A percentile compares a stretch with the other conserved stretches of the same genome.
These are phyloP conservation scores for Aldabrachelys gigantea DNA, from an alignment of 2,113 vertebrate genomes.

Conservation along the genomic window DNA sequence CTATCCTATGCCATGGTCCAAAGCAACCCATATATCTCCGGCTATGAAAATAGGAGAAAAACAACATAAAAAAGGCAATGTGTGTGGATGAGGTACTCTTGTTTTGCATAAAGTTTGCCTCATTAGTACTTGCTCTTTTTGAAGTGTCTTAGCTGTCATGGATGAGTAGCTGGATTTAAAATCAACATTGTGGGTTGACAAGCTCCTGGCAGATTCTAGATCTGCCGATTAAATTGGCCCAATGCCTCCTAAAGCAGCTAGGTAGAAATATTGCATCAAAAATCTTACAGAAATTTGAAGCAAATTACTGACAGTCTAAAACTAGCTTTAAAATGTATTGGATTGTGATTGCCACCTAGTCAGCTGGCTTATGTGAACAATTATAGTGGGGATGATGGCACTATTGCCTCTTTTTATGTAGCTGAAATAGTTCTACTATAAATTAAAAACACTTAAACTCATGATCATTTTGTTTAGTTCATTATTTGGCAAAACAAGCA, in stretches of 20 bases:
- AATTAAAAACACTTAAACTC: no score
- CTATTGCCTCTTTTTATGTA: no score
- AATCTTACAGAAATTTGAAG: not conserved
- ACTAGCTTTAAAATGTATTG: no score
- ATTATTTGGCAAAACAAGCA: no score
- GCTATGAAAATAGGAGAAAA: not conserved
- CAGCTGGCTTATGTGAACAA: no score
- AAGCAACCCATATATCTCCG: not conserved
- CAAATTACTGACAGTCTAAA: not conserved
- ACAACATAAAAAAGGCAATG: not conserved
- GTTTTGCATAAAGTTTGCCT: not conserved
- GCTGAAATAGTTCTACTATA: no score
- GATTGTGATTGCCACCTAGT: no score
- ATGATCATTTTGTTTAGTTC: no score
- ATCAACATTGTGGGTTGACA: not conserved
- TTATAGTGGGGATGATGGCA: no score
- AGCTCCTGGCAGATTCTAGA: not conserved
- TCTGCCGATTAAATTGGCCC: not conserved
- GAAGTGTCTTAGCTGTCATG: not conserved
- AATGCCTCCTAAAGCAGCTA: not conserved
- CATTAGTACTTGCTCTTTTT: not conserved
- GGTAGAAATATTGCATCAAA: not conserved
- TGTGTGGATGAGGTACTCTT: not conserved
- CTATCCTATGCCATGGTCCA: not conserved
- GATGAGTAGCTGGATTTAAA: not conserved